Base-by-base conservation (phyloP, 2,113 vertebrate genomes). In the Aythya baeri region DNA sequence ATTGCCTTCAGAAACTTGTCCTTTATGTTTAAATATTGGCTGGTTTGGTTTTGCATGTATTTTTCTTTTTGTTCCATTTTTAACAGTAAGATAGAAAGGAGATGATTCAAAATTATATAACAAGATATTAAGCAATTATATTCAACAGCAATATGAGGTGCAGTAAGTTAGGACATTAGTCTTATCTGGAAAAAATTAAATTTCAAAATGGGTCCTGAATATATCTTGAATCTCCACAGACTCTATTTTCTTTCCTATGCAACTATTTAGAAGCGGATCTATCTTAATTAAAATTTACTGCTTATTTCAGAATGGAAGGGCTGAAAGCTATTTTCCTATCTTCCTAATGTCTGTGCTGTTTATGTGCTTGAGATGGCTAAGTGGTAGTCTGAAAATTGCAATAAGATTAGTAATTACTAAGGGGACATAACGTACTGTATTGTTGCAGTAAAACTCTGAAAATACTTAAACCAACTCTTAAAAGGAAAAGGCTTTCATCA, bases 241-340 rank as follows among this genome's bases (percentile, higher is more conserved):
- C 61, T 77, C 57, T 63, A 49, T 88, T 91, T 94, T 91, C 57
- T 93, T 77, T 78, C 61, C 57, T 62, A 31, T 90, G 49, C 61
- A 76, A 81, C 82, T 93, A 67, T 86, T 92, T 79, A 85, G 78
- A 71, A n/a, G 49, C 55, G 25, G 10, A 88, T 83, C 38, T 85
- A 66, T 89, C 85, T 94, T 95, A 94, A 96, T 96, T 95, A 94
- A 91, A 96, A 96, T 94, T 92, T 91, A 91, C 59, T 89, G 88
- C 79, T 79, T 43, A 57, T 89, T 93, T 89, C 79, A 74, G 85
- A 94, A 83, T 94, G 75, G 73, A 89, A 89, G 85, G 78, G 59
- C 88, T 96, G 89, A 94, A 93, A 94, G 81, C 67, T 83, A 18
- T 95, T 89, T 95, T 86, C 36, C 41, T 76, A 17, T 84, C 20